Conservation (phyloP, 2,888 invertebrate species). For the Ophion slaviceki region DNA sequence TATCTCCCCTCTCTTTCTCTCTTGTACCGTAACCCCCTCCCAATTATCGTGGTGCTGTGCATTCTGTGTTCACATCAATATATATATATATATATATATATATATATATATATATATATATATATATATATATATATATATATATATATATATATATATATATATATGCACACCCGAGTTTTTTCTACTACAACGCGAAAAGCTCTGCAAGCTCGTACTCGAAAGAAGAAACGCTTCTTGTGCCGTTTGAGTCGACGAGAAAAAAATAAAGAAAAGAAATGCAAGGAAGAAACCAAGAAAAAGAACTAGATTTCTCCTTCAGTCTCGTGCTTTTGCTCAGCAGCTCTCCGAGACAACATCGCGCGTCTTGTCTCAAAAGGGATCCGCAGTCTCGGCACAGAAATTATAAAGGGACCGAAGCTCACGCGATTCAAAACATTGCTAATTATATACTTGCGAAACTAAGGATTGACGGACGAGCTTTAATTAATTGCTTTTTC, state of each 20-base stretch:
- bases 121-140: too few species aligned
- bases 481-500: too few species aligned
- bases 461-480: not conserved
- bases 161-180: not conserved
- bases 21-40: slow-evolving; percentile 22
- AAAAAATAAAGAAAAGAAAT: not conserved
- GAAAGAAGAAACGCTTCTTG: slow-evolving; percentile 40
- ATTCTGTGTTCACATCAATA: not conserved
- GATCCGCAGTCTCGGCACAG: not conserved
- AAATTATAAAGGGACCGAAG: not conserved
- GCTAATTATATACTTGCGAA: not conserved
- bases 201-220: slow-evolving; percentile 11
- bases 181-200: not conserved
- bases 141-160: too few species aligned
- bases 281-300: not conserved
- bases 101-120: not conserved
- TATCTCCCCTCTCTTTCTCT: not conserved
- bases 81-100: not conserved
- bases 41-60: slow-evolving; percentile 31
- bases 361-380: slow-evolving; percentile 11
- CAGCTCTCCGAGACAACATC: not conserved
- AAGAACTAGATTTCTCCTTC: not conserved
- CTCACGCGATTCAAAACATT: not conserved
- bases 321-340: not conserved
- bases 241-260: slow-evolving; percentile 12